Base-by-base conservation (phyloP, 2,888 invertebrate species). In the Ferrisia virgata region DNA sequence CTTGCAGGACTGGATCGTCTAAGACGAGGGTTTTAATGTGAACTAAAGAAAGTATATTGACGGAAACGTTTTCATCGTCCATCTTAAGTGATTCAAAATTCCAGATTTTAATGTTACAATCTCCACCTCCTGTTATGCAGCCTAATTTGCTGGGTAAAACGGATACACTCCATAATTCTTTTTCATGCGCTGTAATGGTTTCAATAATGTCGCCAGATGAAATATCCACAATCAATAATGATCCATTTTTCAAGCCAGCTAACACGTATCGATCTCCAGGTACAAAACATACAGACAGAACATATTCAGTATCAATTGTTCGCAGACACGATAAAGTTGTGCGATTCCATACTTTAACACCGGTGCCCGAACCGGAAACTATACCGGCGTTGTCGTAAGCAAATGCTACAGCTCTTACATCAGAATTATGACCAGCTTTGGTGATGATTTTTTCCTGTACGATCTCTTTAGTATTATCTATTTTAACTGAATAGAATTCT, bases 81-180 rank as follows among this genome's bases (percentile, higher is more conserved):
- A 36, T 13, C 84, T 88, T 92, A 22, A 85, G 93, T 15, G 97
- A 90, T 88, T 97, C 96, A 88, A 97, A 98, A 85, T 94, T 93
- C 98, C 98, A 99, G 87, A 98, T 93, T 89, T 97, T 97, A 0
- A 98, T 94, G 0, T 94, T 94, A 86, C 94, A 93, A 88, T 99
- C 98, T 0, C 94, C 94, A 84, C 97, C 94, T 0, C 96, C 97
- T 2, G 96, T 94, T 9, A 93, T 93, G 87, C 95, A 93, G 1
- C 96, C 95, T 87, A 95, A 95, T 91, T 93, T 91, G 88, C 97
- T 95, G 0, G 97, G 95, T 79, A 93, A 90, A 79, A 96, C 89
- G 85, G 92, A 92, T 6, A 98, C 91, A 33, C 93, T 92, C 92
- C 94, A 93, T 83, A 97, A 90, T 87, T 95, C 93, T n/a, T 91